These are phyloP conservation scores for Aspidiotus rigidus DNA, from an alignment of 2,888 invertebrate genomes.

Conservation along the genomic window DNA sequence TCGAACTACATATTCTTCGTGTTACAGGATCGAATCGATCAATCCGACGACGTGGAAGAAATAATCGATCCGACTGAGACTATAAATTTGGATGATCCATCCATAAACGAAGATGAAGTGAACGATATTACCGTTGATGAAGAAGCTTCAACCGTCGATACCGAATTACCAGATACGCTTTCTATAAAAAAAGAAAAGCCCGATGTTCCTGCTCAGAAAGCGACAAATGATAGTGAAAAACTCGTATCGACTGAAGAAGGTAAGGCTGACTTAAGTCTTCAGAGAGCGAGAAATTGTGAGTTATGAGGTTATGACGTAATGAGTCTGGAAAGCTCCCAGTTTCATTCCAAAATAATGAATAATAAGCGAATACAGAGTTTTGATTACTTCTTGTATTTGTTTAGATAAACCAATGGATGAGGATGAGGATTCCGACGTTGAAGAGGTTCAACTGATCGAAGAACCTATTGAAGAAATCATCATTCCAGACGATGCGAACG, in stretches of 20 bases:
- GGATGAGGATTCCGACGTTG: constrained; percentile 34
- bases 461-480: constrained; percentile 40
- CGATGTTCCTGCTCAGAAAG: constrained; percentile 11
- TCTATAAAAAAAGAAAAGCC: constrained; percentile 2
- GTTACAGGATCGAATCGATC: background rate
- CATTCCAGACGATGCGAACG: constrained; percentile 23
- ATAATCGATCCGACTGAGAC: constrained; percentile 1
- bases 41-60: constrained; percentile 3
- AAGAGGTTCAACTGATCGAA: constrained; percentile 42
- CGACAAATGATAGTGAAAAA: background rate
- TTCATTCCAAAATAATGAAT: background rate
- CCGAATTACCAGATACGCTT: background rate
- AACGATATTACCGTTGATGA: background rate
- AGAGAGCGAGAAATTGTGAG: background rate
- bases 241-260: background rate
- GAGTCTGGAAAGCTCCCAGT: background rate
- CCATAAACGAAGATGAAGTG: background rate
- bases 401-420: background rate
- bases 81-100: background rate
- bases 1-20: no score
- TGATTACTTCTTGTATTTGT: background rate
- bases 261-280: background rate
- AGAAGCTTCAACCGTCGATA: background rate
- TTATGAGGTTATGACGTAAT: background rate
- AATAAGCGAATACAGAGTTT: background rate